phyloP scores from a whole-genome alignment of 2,113 vertebrate species.

The Alosa alosa region DNA sequence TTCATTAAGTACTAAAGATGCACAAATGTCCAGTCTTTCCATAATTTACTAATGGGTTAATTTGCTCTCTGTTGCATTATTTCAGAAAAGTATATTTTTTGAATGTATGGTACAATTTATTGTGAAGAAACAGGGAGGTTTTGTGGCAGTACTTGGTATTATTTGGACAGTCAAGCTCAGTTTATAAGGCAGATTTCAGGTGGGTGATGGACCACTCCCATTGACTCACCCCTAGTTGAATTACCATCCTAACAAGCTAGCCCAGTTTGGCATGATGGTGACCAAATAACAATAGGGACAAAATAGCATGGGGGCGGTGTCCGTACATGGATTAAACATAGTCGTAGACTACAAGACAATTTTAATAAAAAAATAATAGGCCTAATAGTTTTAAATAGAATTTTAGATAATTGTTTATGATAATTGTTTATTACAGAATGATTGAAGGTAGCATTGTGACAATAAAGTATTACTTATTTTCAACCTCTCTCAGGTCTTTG shows the following conservation, averaged over 20 bases:
- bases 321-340: no score
- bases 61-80: not conserved
- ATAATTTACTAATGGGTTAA: no score
- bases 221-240: not conserved
- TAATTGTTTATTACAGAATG: not conserved
- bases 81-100: not conserved
- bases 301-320: not conserved
- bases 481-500: conserved; percentile 65
- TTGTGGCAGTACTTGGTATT: not conserved
- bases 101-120: not conserved
- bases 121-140: not conserved
- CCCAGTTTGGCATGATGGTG: not conserved
- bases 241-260: not conserved
- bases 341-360: no score
- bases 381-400: not conserved
- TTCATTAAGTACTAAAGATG: no score
- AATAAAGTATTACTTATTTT: not conserved
- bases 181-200: not conserved
- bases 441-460: not conserved
- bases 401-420: not conserved
- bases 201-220: not conserved
- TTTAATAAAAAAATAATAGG: no score
- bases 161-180: not conserved
- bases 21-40: no score
- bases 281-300: not conserved